Base-by-base conservation (phyloP, 2,888 invertebrate species). In the Muscina levida region DNA sequence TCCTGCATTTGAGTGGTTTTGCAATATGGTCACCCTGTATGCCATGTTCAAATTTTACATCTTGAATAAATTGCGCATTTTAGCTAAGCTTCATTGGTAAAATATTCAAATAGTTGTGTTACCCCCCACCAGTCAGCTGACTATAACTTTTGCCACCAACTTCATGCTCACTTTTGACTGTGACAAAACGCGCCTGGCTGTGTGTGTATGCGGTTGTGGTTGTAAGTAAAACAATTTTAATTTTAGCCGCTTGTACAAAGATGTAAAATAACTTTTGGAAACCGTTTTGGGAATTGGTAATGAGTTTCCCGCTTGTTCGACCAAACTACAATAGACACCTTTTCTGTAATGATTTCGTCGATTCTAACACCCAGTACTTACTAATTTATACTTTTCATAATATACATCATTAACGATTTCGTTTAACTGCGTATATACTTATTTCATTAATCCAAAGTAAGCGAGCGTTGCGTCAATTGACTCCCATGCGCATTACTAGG, bases 161-260 rank as follows among this genome's bases (percentile, higher is more conserved):
- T 13, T 26, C 31, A 31, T 15, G 8, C 31, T 10, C 31, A 57
- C 37, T 57, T 57, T 31, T 17, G 8, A 6, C 2, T 2, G 11
- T n/a, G 17, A 57, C 24, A 22, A 31, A 31, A 31, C 3, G 3
- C 31, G n/a, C n/a, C n/a, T n/a, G n/a, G n/a, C n/a, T n/a, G n/a
- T n/a, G n/a, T n/a, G 31, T 31, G 31, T 15, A 15, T 57, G 37
- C 24, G 15, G 15, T 26, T 24, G 15, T 57, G 57, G 31, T 57
- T 1, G 57, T n/a, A n/a, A 24, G 48, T 24, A 31, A 71, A 71
- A 79, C 67, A 71, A 71, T 74, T 79, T 79, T 72, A 66, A 66
- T 72, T 79, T 74, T 15, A 22, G 5, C 66, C 66, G 57, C 48
- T n/a, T n/a, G n/a, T n/a, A 66, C 57, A 67, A 74, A 74, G 65